Conservation (phyloP, 64 coral and sea anemone genomes). For the Hydrozoanthus tunicans region DNA sequence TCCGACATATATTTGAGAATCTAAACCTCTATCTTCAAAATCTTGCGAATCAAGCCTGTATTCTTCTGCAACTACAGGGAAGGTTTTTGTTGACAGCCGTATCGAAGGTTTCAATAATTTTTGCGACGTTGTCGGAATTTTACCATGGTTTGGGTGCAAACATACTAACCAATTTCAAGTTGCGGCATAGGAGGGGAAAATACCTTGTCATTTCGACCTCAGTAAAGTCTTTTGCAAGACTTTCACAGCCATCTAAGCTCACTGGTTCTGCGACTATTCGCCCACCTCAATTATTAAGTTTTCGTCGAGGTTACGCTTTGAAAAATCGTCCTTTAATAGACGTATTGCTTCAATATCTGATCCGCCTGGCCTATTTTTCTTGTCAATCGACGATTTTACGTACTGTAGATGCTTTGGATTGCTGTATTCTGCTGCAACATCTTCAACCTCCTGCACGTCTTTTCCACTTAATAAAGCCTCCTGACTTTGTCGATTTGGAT, state of each 20-base stretch:
- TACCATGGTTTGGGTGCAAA: conserved; percentile 57
- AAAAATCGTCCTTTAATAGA: conserved; percentile 38
- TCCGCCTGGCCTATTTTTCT: conserved; percentile 23
- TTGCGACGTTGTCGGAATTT: conserved; percentile 52
- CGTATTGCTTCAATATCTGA: conserved; percentile 58
- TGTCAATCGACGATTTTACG: not conserved
- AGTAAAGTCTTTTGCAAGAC: conserved; percentile 42
- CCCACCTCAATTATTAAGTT: conserved; percentile 48
- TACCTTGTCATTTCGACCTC: conserved; percentile 67
- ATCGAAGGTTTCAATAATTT: conserved; percentile 52
- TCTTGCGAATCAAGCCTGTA: not conserved
- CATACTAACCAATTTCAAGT: conserved; percentile 64
- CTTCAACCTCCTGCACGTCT: not conserved
- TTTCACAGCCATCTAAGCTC: conserved; percentile 58
- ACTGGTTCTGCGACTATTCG: conserved; percentile 40
- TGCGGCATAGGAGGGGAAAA: conserved; percentile 35
- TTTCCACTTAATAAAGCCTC: conserved; percentile 47
- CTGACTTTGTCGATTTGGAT: conserved; percentile 52
- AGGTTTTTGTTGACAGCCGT: conserved; percentile 16
- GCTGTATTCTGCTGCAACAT: conserved; percentile 34
- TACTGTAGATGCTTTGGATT: conserved; percentile 48
- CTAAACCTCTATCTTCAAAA: not conserved
- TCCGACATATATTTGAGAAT: conserved; percentile 56
- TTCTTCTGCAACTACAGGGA: conserved; percentile 13
- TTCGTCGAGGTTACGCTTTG: conserved; percentile 26